Evolutionary conservation across 92 coral and sea anemone genomes (phyloP), one percentile per base, ranked within the genome.

Genomic region (Galaxea fascicularis): DNA sequence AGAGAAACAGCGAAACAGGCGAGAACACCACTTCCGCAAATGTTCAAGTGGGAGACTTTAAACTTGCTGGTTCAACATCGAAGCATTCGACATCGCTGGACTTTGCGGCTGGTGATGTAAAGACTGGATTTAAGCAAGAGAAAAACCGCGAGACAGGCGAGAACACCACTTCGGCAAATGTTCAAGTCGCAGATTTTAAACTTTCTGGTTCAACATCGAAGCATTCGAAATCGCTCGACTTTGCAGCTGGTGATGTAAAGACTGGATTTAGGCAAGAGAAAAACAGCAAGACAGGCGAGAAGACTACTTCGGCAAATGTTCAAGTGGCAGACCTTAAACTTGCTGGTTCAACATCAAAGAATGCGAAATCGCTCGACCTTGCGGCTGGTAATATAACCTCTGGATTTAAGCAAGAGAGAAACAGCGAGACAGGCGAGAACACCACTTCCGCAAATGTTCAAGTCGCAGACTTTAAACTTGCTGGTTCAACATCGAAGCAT

Each of bases 401-500:
- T 65, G 71, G 71, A 65, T 65, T 65, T 65, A 65, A 65, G 71
- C 45, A 0, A 65, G 71, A 65, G 71, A 65, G 4, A 10, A 65
- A 65, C 70, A 65, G 70, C 4, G 10, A 65, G 45, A 65, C 45
- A 65, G 70, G 35, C 31, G 70, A 65, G 15, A 65, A 0, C 31
- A 14, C 17, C 4, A 65, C 70, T 65, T 65, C 70, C 41, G 70
- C 16, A 26, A 65, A 10, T 25, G 35, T 65, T 26, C 41, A 65
- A 26, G 70, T 65, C 70, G 39, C 8, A 65, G 70, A 65, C 17
- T 1, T 65, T 26, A 65, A 65, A 65, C 35, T 65, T 65, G 70
- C 70, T 65, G 70, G 70, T 65, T 65, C 70, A 65, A 65, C 70
- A 65, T 65, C 70, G n/a, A 26, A 65, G 45, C 18, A 65, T 65